Percentiles rank a stretch among this genome's conserved stretches.
phyloP scores from a whole-genome alignment of 1,140 invertebrate genomes.

The Brachionus koreanus region DNA sequence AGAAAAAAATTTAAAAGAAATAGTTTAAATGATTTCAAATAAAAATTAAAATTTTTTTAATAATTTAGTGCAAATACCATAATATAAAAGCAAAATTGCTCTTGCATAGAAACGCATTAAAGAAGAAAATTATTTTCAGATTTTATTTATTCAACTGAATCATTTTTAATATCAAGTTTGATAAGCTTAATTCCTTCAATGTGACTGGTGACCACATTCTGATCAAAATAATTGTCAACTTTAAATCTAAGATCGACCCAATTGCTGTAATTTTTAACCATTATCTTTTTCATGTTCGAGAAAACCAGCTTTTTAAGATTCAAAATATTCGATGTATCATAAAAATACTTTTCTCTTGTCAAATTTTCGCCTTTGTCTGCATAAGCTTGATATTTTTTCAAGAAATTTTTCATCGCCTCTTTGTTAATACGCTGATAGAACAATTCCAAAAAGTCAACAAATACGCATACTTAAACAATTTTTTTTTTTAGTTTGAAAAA shows the following conservation, averaged over 20 bases:
- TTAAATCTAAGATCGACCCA: not conserved
- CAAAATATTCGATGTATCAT: not conserved
- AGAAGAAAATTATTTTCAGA: not conserved
- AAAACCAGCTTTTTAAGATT: not conserved
- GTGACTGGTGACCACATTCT: not conserved
- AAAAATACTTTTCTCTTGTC: not conserved
- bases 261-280: not conserved
- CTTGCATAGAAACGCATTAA: no score
- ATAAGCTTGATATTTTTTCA: not conserved
- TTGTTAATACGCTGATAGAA: not conserved
- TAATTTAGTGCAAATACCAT: no score
- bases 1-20: no score
- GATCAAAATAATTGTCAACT: not conserved
- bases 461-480: not conserved
- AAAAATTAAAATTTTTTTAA: no score
- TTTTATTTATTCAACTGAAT: not conserved
- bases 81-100: no score
- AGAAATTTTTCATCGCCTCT: not conserved
- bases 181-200: not conserved
- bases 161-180: not conserved
- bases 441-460: not conserved
- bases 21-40: no score
- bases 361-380: not conserved
- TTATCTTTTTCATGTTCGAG: not conserved
- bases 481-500: not conserved